These are phyloP conservation scores for Leiothrix lutea DNA, from an alignment of 2,113 vertebrate species.

Conservation along the genomic window DNA sequence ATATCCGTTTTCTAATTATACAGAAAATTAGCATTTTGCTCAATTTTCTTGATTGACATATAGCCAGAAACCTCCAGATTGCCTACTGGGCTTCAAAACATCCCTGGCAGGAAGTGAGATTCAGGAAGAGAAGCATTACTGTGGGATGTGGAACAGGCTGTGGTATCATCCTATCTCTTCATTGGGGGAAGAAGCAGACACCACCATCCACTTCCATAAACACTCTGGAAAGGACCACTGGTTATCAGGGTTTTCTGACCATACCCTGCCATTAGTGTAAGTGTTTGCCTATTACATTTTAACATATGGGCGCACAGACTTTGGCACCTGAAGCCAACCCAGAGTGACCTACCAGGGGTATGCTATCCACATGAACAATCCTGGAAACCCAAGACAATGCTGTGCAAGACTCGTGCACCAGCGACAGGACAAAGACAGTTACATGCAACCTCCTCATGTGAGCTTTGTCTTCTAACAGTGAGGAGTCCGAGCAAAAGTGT, in stretches of 20 bases:
- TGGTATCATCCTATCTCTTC: neutral
- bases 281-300: neutral
- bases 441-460: neutral
- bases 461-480: neutral
- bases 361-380: neutral
- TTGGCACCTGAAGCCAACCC: neutral
- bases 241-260: neutral
- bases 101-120: neutral
- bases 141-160: neutral
- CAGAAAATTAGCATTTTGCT: neutral
- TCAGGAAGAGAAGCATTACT: neutral
- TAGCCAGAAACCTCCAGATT: neutral
- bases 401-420: neutral
- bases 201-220: neutral
- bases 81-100: neutral
- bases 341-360: neutral
- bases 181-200: neutral
- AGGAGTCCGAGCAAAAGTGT: neutral
- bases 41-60: neutral
- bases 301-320: neutral
- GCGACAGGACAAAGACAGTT: neutral
- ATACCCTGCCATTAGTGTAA: neutral
- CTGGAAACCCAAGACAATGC: neutral
- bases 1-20: neutral
- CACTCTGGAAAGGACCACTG: neutral